Percentiles rank a stretch among this genome's conserved stretches.
phyloP scores from a whole-genome alignment of 2,113 vertebrate genomes.

The Dicrurus megarhynchus region DNA sequence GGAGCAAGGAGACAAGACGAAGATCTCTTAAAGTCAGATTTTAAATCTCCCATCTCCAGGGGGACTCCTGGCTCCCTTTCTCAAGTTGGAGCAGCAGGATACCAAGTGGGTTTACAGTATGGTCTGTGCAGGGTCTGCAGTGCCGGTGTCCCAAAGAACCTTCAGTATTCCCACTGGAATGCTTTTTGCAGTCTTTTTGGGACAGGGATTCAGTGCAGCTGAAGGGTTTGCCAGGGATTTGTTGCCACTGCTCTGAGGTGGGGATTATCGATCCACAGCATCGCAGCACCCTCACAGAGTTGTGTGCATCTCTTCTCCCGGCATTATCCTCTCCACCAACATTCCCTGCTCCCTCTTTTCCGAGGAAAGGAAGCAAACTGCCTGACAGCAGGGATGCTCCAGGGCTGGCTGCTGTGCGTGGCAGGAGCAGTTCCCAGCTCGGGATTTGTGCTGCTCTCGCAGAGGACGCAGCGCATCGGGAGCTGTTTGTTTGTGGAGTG shows the following conservation, averaged over 20 bases:
- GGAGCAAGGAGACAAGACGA: not conserved
- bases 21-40: not conserved
- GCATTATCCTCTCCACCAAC: not conserved
- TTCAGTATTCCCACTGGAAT: not conserved
- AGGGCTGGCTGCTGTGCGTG: fast-evolving
- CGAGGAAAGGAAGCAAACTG: not conserved
- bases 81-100: not conserved
- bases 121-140: not conserved
- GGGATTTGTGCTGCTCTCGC: not conserved
- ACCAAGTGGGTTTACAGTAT: not conserved
- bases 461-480: not conserved
- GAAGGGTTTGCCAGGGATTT: not conserved
- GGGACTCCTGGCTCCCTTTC: not conserved
- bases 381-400: not conserved
- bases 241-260: not conserved
- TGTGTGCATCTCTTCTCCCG: not conserved
- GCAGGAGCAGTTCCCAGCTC: not conserved
- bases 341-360: not conserved
- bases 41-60: not conserved
- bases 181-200: not conserved
- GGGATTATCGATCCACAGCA: not conserved
- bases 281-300: fast-evolving
- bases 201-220: not conserved
- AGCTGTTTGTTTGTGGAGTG: not conserved
- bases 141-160: not conserved